These are phyloP conservation scores for Lethrus apterus DNA, from an alignment of 1,140 invertebrate genomes.

Conservation along the genomic window DNA sequence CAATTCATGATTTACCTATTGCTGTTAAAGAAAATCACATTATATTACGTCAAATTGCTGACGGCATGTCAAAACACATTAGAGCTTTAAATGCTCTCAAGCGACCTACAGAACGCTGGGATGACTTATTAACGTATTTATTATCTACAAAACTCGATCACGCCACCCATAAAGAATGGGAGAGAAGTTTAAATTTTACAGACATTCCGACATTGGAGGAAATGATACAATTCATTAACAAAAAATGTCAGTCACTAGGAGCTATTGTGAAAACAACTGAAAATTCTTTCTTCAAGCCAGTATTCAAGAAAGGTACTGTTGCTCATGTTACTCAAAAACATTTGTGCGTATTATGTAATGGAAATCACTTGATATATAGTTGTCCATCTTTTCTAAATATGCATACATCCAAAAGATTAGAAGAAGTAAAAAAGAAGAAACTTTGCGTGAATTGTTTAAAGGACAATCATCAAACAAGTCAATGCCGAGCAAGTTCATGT, in stretches of 20 bases:
- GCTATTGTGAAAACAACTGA: conserved; percentile 5
- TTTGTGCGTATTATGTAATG: no score
- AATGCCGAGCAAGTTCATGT: no score
- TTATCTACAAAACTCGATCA: conserved; percentile 8
- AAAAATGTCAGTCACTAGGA: conserved; percentile 4
- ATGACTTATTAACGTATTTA: conserved; percentile 1
- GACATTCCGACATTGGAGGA: conserved; percentile 7
- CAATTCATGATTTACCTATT: conserved; percentile 27
- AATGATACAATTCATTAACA: conserved; percentile 1
- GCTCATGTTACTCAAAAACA: no score
- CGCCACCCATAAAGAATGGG: conserved; percentile 1
- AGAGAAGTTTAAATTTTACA: not conserved
- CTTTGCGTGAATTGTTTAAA: no score
- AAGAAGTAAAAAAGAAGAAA: no score
- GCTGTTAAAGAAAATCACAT: conserved; percentile 23
- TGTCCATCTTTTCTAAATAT: no score
- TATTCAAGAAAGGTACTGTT: no score
- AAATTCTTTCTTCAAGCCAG: no score
- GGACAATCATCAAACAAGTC: no score
- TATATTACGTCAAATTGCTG: conserved; percentile 23
- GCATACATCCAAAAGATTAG: not conserved
- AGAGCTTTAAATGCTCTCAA: conserved; percentile 1
- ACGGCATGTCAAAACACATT: conserved; percentile 5
- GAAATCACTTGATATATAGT: no score
- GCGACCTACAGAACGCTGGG: conserved; percentile 4